Conservation (phyloP, 2,113 vertebrate species). For the Vulpes vulpes region DNA sequence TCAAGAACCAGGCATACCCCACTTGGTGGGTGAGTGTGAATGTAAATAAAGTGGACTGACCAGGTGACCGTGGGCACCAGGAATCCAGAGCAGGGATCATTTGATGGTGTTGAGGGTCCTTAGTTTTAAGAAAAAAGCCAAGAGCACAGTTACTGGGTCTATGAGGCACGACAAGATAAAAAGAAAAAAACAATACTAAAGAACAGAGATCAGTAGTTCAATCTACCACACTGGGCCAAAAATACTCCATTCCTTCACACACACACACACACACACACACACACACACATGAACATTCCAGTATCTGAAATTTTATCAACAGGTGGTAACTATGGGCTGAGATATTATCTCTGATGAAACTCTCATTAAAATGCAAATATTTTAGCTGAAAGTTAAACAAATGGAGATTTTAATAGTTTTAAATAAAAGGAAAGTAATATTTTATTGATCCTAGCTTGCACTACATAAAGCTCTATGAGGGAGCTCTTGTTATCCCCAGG, state of each 20-base stretch:
- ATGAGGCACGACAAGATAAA: background rate
- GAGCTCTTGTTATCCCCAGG: background rate
- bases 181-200: background rate
- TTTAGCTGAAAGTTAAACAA: slow-evolving; percentile 45
- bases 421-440: slow-evolving; percentile 33
- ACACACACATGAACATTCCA: background rate
- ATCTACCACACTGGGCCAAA: background rate
- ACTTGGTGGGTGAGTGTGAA: rapidly evolving
- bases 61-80: background rate
- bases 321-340: slow-evolving; percentile 1
- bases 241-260: background rate
- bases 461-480: background rate
- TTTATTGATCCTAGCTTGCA: slow-evolving; percentile 29
- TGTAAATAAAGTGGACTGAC: background rate
- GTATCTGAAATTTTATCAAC: slow-evolving; percentile 2
- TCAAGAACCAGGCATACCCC: background rate
- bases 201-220: background rate
- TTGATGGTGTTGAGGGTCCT: background rate
- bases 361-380: slow-evolving; percentile 35
- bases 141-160: background rate
- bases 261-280: background rate
- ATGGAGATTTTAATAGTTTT: background rate
- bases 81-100: background rate
- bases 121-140: background rate
- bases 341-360: slow-evolving; percentile 15